Evolutionary conservation across 1,140 invertebrate species (phyloP).

Genomic region (Ridgeia piscesae): DNA sequence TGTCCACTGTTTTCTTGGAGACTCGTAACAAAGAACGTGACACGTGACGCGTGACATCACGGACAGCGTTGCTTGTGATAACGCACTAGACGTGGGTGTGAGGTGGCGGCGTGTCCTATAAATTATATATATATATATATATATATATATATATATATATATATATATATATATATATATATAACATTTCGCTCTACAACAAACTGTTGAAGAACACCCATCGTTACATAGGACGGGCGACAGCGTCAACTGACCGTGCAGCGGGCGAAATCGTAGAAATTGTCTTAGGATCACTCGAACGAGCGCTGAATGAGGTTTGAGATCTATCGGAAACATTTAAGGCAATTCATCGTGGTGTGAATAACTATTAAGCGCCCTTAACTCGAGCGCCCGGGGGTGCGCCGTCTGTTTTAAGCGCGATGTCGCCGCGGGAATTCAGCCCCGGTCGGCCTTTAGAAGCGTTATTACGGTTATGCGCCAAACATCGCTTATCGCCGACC

Average conservation of each 20-base stretch:
- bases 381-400: neutral
- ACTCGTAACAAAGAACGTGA: neutral
- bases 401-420: neutral
- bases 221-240: neutral
- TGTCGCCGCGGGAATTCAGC: neutral
- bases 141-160: slow-evolving; percentile 19
- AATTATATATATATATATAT: slow-evolving; percentile 11
- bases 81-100: too few relatives aligned
- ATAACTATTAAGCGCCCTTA: neutral
- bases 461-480: neutral
- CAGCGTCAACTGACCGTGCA: neutral
- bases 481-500: neutral
- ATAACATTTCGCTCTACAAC: neutral
- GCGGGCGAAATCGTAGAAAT: neutral
- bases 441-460: neutral
- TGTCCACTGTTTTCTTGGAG: neutral
- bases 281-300: neutral
- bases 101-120: neutral
- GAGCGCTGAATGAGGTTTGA: neutral
- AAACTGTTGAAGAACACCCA: neutral
- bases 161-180: slow-evolving; percentile 12
- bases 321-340: slow-evolving; percentile 6
- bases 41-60: neutral
- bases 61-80: neutral
- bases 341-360: neutral